These are phyloP conservation scores for Papilio polyxenes DNA, from an alignment of 1,140 invertebrate species.

Conservation along the genomic window DNA sequence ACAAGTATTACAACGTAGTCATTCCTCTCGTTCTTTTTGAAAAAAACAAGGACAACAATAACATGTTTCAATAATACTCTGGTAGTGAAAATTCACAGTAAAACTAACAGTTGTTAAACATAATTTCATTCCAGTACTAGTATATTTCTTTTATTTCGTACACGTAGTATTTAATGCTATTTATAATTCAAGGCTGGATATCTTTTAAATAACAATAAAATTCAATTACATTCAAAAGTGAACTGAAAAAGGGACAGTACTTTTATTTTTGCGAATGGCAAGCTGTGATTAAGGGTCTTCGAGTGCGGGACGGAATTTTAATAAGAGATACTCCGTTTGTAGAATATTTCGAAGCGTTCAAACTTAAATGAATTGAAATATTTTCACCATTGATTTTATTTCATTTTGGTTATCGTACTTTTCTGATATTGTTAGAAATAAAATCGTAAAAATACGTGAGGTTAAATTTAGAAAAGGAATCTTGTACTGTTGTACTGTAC, in stretches of 20 bases:
- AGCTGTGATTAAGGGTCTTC: background rate
- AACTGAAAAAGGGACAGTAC: conserved; percentile 3
- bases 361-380: conserved; percentile 22
- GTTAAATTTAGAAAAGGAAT: background rate
- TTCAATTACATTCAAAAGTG: conserved; percentile 26
- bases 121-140: no score
- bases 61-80: no score
- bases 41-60: no score
- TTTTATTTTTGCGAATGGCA: conserved; percentile 29
- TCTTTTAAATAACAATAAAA: conserved; percentile 31
- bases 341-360: conserved; percentile 19
- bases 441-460: background rate
- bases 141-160: no score
- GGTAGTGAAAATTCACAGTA: background rate
- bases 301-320: conserved; percentile 29
- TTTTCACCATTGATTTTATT: conserved; percentile 12
- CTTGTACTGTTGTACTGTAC: background rate
- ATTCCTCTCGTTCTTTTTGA: no score
- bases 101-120: background rate
- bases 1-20: no score
- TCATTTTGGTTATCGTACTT: conserved; percentile 26
- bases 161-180: background rate
- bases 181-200: background rate
- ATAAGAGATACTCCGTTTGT: conserved; percentile 21
- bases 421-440: background rate